These are phyloP conservation scores for Lagria hirta DNA, from an alignment of 2,888 invertebrate genomes.

Conservation along the genomic window DNA sequence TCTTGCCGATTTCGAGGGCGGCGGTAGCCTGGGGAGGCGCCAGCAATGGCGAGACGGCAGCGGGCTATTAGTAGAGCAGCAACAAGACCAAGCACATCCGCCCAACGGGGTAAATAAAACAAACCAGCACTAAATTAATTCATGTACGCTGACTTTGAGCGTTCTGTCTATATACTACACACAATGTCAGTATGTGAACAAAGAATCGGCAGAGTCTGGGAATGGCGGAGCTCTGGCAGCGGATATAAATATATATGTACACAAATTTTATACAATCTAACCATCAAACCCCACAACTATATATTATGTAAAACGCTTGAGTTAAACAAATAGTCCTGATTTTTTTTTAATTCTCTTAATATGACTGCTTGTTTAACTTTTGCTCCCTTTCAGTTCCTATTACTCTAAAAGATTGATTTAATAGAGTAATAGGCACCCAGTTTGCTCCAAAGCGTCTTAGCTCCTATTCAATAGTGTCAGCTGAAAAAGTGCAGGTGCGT, in stretches of 20 bases:
- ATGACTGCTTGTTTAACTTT: neutral
- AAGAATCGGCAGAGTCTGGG: slow-evolving; percentile 16
- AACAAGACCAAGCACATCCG: slow-evolving; percentile 56
- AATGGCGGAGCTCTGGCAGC: slow-evolving; percentile 23
- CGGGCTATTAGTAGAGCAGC: slow-evolving; percentile 58
- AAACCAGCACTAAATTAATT: slow-evolving; percentile 55
- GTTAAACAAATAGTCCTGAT: too few relatives aligned
- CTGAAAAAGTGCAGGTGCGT: slow-evolving; percentile 40
- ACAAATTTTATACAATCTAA: neutral
- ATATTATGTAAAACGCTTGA: too few relatives aligned
- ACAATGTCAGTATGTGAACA: slow-evolving; percentile 18
- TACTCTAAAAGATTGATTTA: slow-evolving; percentile 2
- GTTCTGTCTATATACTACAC: slow-evolving; percentile 22
- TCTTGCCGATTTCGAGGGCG: slow-evolving; percentile 90
- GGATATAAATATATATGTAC: slow-evolving; percentile 4
- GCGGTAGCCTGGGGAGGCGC: slow-evolving; percentile 61
- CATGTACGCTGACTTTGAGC: slow-evolving; percentile 27
- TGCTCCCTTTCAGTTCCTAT: neutral
- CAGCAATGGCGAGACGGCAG: slow-evolving; percentile 63
- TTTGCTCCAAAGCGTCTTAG: slow-evolving; percentile 13
- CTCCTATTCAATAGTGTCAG: slow-evolving; percentile 13
- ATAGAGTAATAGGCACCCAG: slow-evolving; percentile 6
- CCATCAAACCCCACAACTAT: slow-evolving; percentile 2
- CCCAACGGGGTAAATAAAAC: slow-evolving; percentile 54
- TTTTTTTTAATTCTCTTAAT: too few relatives aligned